phyloP scores from a whole-genome alignment of 1,140 invertebrate species.

The Zaprionus capensis region DNA sequence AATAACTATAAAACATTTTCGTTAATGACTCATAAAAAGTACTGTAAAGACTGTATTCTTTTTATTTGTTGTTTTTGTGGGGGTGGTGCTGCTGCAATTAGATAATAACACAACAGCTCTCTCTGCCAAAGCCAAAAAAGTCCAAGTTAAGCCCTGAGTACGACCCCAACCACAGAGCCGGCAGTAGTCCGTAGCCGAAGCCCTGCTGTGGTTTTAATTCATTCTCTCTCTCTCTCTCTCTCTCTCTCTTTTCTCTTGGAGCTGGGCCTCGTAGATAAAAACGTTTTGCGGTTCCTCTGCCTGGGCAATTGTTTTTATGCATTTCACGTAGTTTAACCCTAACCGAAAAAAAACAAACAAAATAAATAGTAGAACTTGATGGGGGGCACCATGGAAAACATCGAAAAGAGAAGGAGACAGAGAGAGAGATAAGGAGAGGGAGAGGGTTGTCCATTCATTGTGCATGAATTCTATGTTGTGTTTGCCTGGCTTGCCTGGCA shows the following conservation, averaged over 20 bases:
- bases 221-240: slow-evolving; percentile 7
- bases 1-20: slow-evolving; percentile 18
- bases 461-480: slow-evolving; percentile 60
- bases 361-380: slow-evolving; percentile 25
- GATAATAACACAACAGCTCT: slow-evolving; percentile 54
- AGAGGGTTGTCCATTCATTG: slow-evolving; percentile 15
- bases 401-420: background rate
- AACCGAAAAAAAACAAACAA: slow-evolving; percentile 36
- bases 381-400: slow-evolving; percentile 22
- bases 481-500: slow-evolving; percentile 19
- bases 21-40: slow-evolving; percentile 18
- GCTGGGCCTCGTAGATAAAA: slow-evolving; percentile 70
- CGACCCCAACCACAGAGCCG: slow-evolving; percentile 42
- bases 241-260: slow-evolving; percentile 28
- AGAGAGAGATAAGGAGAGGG: background rate
- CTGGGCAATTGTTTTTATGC: slow-evolving; percentile 74
- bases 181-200: background rate
- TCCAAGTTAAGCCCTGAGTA: slow-evolving; percentile 14
- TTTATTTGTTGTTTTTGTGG: background rate
- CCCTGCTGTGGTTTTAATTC: slow-evolving; percentile 39
- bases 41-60: slow-evolving; percentile 12
- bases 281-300: slow-evolving; percentile 58
- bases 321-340: slow-evolving; percentile 79
- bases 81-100: slow-evolving; percentile 50
- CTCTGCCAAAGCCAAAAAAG: slow-evolving; percentile 9